phyloP scores from a whole-genome alignment of 1,140 invertebrate genomes.

The Myzus persicae region DNA sequence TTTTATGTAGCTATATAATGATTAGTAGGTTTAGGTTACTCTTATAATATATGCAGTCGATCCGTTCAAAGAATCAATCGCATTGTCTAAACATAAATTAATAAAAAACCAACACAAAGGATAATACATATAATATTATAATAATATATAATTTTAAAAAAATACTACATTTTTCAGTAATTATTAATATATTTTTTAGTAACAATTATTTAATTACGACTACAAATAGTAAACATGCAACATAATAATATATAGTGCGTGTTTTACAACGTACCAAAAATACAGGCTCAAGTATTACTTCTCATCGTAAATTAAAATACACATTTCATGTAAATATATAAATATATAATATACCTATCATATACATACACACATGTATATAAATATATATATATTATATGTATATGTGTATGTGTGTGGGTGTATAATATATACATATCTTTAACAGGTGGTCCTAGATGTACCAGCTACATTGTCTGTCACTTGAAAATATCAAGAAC shows the following conservation, averaged over 20 bases:
- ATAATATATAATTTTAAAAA: background rate
- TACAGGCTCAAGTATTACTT: constrained; percentile 18
- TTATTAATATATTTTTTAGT: constrained; percentile 10
- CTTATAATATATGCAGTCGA: too few relatives aligned
- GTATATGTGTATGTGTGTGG: background rate
- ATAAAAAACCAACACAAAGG: background rate
- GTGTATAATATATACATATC: background rate
- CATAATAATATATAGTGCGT: constrained; percentile 22
- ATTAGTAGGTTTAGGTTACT: too few relatives aligned
- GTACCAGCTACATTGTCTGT: background rate
- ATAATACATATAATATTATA: background rate
- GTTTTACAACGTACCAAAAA: constrained; percentile 38
- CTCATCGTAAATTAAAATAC: constrained; percentile 21
- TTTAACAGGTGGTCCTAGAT: background rate
- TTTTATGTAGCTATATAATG: too few relatives aligned
- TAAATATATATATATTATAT: background rate
- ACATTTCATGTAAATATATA: constrained; percentile 21
- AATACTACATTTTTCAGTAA: background rate
- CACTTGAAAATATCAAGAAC: background rate
- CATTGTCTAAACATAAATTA: too few relatives aligned
- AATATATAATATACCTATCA: background rate
- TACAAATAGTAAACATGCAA: constrained; percentile 8
- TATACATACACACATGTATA: background rate
- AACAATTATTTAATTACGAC: constrained; percentile 14
- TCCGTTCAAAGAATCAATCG: too few relatives aligned